These are phyloP conservation scores for Tortrix viridana DNA, from an alignment of 2,888 invertebrate species.

Conservation along the genomic window DNA sequence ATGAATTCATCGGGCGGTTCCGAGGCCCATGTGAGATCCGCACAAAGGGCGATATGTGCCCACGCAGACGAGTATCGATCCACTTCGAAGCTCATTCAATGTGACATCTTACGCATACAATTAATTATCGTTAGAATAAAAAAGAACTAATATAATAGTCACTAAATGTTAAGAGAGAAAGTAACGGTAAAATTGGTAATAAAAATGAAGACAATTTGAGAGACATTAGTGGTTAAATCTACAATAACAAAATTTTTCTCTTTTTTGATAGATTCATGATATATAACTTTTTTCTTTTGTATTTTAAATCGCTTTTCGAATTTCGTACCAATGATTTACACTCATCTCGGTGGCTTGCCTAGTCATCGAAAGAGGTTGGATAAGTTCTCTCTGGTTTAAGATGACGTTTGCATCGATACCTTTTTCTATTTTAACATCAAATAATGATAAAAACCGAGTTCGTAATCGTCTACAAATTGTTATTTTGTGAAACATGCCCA, in stretches of 20 bases:
- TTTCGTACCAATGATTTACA: conserved; percentile 66
- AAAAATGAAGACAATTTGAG: conserved; percentile 81
- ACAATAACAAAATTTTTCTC: conserved; percentile 80
- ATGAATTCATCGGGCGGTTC: conserved; percentile 80
- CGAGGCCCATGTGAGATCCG: conserved; percentile 79
- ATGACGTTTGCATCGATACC: background rate
- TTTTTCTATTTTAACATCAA: background rate
- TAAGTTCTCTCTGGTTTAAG: conserved; percentile 16
- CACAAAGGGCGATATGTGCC: conserved; percentile 82
- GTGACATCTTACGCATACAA: conserved; percentile 77
- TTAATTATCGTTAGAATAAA: conserved; percentile 73
- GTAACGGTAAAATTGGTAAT: conserved; percentile 78
- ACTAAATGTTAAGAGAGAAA: conserved; percentile 77
- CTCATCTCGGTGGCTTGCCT: conserved; percentile 74
- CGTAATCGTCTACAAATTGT: too few species aligned
- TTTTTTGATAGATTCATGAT: conserved; percentile 79
- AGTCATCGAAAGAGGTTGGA: conserved; percentile 31
- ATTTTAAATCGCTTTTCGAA: conserved; percentile 79
- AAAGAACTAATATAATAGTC: conserved; percentile 74
- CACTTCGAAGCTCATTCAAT: conserved; percentile 83
- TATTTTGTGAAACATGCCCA: too few species aligned
- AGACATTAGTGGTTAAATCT: conserved; percentile 80
- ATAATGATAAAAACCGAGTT: too few species aligned
- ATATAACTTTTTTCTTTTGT: conserved; percentile 68
- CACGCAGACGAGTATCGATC: conserved; percentile 78